Evolutionary conservation across 1,140 invertebrate species (phyloP).

Genomic region (Oppia nitens): DNA sequence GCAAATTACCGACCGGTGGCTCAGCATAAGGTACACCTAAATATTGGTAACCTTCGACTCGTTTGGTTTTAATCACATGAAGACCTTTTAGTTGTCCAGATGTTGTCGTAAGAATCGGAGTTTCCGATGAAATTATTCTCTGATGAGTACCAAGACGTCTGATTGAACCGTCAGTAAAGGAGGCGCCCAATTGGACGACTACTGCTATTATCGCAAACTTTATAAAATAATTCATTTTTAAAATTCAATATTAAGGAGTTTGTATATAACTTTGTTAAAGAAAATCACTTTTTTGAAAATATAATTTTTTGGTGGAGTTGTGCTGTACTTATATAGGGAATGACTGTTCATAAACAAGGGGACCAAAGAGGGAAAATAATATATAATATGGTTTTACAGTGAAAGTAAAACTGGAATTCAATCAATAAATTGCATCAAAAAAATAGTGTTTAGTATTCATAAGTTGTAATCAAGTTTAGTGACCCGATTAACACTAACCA

Average conservation of each 20-base stretch:
- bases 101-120: slow-evolving; percentile 2
- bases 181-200: neutral
- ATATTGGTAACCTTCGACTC: slow-evolving; percentile 6
- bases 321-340: neutral
- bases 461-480: slow-evolving; percentile 2
- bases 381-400: too few relatives aligned
- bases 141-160: neutral
- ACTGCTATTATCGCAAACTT: neutral
- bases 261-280: too few relatives aligned
- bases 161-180: neutral
- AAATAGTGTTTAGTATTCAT: neutral
- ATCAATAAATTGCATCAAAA: neutral
- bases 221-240: neutral
- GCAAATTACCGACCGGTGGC: slow-evolving; percentile 19
- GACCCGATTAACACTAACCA: neutral
- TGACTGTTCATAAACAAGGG: neutral
- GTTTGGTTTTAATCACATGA: neutral
- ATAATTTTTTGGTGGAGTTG: neutral
- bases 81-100: slow-evolving; percentile 3
- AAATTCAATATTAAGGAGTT: too few relatives aligned
- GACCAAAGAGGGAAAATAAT: too few relatives aligned
- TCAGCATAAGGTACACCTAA: slow-evolving; percentile 25
- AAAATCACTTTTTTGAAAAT: neutral
- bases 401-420: neutral
- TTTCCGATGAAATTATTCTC: neutral